These are phyloP conservation scores for Potorous gilbertii DNA, from an alignment of 2,797 vertebrate species.

Conservation along the genomic window DNA sequence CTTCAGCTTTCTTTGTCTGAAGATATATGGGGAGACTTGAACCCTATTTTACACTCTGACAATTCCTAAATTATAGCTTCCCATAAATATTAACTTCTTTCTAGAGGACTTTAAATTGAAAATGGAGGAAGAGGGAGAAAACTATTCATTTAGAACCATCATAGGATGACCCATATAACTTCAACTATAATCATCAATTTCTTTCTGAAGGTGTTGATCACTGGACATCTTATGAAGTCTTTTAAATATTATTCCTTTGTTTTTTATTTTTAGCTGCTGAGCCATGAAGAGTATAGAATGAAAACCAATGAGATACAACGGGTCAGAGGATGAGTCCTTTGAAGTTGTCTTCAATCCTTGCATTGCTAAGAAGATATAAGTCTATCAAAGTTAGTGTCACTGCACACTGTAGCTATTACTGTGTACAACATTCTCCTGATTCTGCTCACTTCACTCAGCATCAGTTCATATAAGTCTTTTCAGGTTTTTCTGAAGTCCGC, in stretches of 20 bases:
- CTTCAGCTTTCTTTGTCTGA: not conserved
- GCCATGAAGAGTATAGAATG: not conserved
- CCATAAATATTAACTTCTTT: not conserved
- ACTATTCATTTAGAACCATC: not conserved
- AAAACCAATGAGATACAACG: slow-evolving; percentile 4
- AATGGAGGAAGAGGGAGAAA: not conserved
- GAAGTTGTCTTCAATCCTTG: no score
- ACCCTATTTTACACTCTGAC: not conserved
- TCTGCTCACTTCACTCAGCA: no score
- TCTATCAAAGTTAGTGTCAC: no score
- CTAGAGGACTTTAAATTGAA: not conserved
- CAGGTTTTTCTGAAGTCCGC: no score
- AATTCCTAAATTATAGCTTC: not conserved
- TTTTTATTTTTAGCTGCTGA: slow-evolving; percentile 29
- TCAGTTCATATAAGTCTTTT: no score
- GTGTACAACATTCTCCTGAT: no score
- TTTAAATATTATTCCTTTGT: not conserved
- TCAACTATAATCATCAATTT: not conserved
- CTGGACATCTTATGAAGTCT: slow-evolving; percentile 3
- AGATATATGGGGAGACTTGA: not conserved
- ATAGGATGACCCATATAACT: not conserved
- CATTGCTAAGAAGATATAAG: no score
- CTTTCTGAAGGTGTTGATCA: not conserved
- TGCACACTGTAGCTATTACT: no score
- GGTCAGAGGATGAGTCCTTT: no score